These are phyloP conservation scores for Chiloscyllium plagiosum DNA, from an alignment of 2,113 vertebrate genomes.

Conservation along the genomic window DNA sequence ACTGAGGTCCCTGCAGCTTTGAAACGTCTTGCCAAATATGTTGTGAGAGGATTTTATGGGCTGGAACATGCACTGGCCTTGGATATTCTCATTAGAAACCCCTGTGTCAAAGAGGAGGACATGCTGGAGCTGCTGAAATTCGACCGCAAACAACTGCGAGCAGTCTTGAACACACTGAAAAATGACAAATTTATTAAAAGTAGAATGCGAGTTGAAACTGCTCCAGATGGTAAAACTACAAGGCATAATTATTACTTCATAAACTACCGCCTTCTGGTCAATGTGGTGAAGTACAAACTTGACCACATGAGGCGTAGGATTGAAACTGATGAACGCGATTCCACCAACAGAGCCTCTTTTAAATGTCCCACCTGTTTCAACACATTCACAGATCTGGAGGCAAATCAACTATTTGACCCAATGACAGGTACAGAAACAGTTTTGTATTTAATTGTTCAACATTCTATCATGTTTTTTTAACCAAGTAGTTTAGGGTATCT, in stretches of 20 bases:
- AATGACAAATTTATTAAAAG: slow-evolving; percentile 97
- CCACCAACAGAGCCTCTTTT: slow-evolving; percentile 92
- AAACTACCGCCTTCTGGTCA: slow-evolving; percentile 90
- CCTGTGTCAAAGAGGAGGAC: slow-evolving; percentile 95
- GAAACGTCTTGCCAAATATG: slow-evolving; percentile 91
- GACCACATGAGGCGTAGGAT: slow-evolving; percentile 97
- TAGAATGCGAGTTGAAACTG: slow-evolving; percentile 92
- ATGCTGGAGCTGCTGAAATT: slow-evolving; percentile 98
- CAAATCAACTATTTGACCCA: slow-evolving; percentile 91
- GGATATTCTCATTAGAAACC: slow-evolving; percentile 92
- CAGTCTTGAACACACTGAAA: slow-evolving; percentile 92
- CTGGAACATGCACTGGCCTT: slow-evolving; percentile 88
- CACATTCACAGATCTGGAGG: slow-evolving; percentile 94
- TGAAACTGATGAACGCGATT: slow-evolving; percentile 92
- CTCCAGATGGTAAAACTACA: slow-evolving; percentile 88
- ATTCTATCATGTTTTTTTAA: slow-evolving; percentile 2
- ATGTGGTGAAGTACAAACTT: slow-evolving; percentile 96
- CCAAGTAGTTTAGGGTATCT: not conserved
- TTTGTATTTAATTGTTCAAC: not conserved
- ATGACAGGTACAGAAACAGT: slow-evolving; percentile 72
- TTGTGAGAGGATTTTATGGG: slow-evolving; percentile 93
- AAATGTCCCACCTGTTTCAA: slow-evolving; percentile 85
- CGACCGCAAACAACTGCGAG: slow-evolving; percentile 90
- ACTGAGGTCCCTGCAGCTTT: slow-evolving; percentile 87
- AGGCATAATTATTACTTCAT: slow-evolving; percentile 98